phyloP scores from a whole-genome alignment of 2,888 invertebrate species.

The Nemapogon koenigi region DNA sequence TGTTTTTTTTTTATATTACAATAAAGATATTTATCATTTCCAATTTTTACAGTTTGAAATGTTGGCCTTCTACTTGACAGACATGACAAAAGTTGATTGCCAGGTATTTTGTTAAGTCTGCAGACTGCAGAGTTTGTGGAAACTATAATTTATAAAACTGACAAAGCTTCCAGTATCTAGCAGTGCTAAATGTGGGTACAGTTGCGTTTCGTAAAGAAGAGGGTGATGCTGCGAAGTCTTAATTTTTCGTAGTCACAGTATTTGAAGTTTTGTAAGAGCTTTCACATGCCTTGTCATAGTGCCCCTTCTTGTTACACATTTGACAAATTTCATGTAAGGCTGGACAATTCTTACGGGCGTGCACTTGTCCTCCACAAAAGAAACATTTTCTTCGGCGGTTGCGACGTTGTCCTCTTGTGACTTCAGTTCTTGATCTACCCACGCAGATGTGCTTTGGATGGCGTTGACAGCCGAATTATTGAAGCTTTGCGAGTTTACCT shows the following conservation, averaged over 20 bases:
- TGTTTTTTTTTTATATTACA: too few relatives aligned
- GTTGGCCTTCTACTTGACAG: too few relatives aligned
- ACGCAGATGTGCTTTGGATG: too few relatives aligned
- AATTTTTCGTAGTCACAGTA: slow-evolving; percentile 9
- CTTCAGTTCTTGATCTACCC: neutral
- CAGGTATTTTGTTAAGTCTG: too few relatives aligned
- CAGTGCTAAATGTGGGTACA: neutral
- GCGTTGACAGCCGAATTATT: neutral
- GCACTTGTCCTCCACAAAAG: slow-evolving; percentile 2
- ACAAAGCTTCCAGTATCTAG: neutral
- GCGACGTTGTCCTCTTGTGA: too few relatives aligned
- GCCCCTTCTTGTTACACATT: slow-evolving; percentile 3
- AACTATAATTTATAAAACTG: neutral
- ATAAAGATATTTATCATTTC: too few relatives aligned
- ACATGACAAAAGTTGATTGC: too few relatives aligned
- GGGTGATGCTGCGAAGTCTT: slow-evolving; percentile 7
- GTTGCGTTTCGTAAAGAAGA: neutral
- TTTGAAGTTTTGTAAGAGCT: neutral
- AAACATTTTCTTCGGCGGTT: neutral
- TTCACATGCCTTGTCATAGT: neutral
- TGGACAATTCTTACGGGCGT: slow-evolving; percentile 5
- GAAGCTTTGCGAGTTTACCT: slow-evolving; percentile 6
- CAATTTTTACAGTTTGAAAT: too few relatives aligned
- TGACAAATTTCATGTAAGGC: slow-evolving; percentile 2
- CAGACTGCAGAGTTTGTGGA: neutral